Evolutionary conservation across 2,113 vertebrate genomes (phyloP).

Genomic region (Maylandia zebra): DNA sequence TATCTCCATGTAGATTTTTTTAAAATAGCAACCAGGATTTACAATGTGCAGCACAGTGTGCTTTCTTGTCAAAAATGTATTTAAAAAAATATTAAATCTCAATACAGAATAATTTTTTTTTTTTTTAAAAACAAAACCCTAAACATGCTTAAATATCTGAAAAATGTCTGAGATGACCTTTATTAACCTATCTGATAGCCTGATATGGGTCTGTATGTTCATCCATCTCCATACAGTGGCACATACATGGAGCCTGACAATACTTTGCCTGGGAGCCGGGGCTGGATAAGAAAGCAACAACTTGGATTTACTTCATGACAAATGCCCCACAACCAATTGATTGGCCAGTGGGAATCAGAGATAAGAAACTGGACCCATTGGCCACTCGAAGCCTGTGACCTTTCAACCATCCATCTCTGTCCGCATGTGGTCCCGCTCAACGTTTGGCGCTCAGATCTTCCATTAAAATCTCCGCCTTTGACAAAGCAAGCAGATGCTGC

Average conservation of each 20-base stretch:
- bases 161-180: neutral
- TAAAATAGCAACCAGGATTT: neutral
- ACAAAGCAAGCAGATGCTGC: constrained; percentile 83
- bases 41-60: neutral
- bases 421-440: constrained; percentile 64
- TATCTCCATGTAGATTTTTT: neutral
- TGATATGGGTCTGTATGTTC: neutral
- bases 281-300: constrained; percentile 28
- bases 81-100: neutral
- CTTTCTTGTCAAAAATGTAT: neutral
- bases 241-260: constrained; percentile 31
- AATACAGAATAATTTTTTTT: neutral
- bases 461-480: constrained; percentile 70
- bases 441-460: constrained; percentile 64
- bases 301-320: constrained; percentile 66
- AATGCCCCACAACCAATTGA: constrained; percentile 90
- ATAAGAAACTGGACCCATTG: constrained; percentile 78
- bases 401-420: constrained; percentile 87
- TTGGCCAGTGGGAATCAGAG: constrained; percentile 79
- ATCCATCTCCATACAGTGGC: constrained; percentile 43
- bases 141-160: neutral
- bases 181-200: neutral
- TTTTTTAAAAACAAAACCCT: neutral
- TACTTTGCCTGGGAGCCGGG: neutral
- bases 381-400: constrained; percentile 77